A percentile compares a stretch with the other conserved stretches of the same genome.
Conservation (phyloP, 1,140 invertebrate species). For the Octopus bimaculoides region DNA sequence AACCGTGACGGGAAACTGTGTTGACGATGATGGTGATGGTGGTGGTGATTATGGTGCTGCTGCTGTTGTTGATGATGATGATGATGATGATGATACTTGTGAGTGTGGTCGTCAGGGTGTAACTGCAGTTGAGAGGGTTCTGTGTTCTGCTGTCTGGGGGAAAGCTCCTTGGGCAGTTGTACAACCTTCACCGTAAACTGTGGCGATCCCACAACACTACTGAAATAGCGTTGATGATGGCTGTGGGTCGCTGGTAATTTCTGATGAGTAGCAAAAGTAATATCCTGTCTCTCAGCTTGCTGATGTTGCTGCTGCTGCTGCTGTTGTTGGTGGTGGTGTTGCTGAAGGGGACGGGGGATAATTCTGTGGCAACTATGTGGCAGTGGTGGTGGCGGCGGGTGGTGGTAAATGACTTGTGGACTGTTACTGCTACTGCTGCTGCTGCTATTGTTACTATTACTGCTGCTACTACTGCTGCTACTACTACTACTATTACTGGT, state of each 20-base stretch:
- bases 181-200: background rate
- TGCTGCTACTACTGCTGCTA: background rate
- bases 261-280: slow-evolving; percentile 52
- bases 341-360: too few relatives aligned
- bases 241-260: slow-evolving; percentile 53
- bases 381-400: too few relatives aligned
- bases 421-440: background rate
- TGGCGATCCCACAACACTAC: slow-evolving; percentile 27
- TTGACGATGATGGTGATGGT: too few relatives aligned
- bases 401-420: background rate
- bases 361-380: too few relatives aligned
- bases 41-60: background rate
- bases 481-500: background rate
- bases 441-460: background rate
- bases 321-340: slow-evolving; percentile 22
- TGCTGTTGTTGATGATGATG: background rate
- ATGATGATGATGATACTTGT: background rate
- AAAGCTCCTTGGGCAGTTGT: too few relatives aligned
- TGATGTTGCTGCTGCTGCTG: slow-evolving; percentile 22
- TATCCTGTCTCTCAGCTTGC: slow-evolving; percentile 51
- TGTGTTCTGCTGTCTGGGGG: background rate
- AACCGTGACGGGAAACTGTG: too few relatives aligned
- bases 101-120: background rate
- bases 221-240: slow-evolving; percentile 51
- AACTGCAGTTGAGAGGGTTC: background rate